Base-by-base conservation (phyloP, 2,888 invertebrate species). In the Meteorus colon region DNA sequence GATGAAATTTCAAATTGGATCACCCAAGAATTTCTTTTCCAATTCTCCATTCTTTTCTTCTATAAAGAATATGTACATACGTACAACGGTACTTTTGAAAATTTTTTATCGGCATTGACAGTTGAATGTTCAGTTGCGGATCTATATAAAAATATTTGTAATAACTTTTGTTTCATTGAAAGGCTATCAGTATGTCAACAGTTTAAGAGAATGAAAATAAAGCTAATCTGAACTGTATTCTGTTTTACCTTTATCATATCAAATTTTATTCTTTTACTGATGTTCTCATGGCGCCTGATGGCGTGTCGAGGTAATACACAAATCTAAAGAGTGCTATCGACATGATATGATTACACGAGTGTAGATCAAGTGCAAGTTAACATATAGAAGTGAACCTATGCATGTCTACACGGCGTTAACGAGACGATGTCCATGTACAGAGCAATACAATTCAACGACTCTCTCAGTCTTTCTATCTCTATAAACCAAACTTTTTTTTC, bases 1-100 rank as follows among this genome's bases (percentile, higher is more conserved):
- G 37, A 65, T 65, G 4, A 62, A 62, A 68, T 29, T 48, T 29
- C 68, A 68, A 68, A 68, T 68, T 68, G 51, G 68, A 68, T 68
- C 68, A 29, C 68, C 68, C 68, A 68, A 14, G 48, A 68, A 68
- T 68, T 48, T 31, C 29, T 62, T 24, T 55, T 24, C 24, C 27
- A 8, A 29, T 16, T 16, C 6, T 31, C 10, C 62, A 62, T 16
- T 62, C 31, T 29, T 16, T 60, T 27, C 59, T 5, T 60, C 59
- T 27, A 12, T 41, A 5, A 16, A 4, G n/a, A 16, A n/a, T n/a
- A n/a, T 48, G 16, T n/a, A n/a, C 16, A n/a, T 48, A n/a, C n/a
- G 4, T 48, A 16, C n/a, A n/a, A 48, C 41, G 2, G 41, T 41
- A 41, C 12, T 8, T 41, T 0, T 12, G 12, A 41, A 1, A 1